Evolutionary conservation across 2,888 invertebrate genomes (phyloP).

Genomic region (Celastrina argiolus): DNA sequence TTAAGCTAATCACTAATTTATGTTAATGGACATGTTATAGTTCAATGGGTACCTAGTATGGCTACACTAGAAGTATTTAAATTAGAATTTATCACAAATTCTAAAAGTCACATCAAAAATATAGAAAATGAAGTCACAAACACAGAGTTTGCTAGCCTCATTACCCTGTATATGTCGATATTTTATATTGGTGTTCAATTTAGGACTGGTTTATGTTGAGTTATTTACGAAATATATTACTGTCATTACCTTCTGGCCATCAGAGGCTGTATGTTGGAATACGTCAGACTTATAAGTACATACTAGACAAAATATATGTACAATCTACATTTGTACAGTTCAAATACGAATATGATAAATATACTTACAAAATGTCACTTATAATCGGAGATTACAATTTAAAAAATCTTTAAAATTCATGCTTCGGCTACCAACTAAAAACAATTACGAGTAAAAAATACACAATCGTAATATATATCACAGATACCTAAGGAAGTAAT

Average conservation of each 20-base stretch:
- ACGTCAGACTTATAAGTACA: not conserved
- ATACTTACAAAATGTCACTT: conserved; percentile 34
- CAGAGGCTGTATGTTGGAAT: not conserved
- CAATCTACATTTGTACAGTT: conserved; percentile 53
- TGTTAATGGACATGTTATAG: conserved; percentile 10
- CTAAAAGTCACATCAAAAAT: conserved; percentile 20
- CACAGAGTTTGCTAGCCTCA: conserved; percentile 4
- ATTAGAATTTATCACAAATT: conserved; percentile 3
- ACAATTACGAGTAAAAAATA: conserved; percentile 47
- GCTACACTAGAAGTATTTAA: not conserved
- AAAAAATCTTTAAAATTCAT: conserved; percentile 29
- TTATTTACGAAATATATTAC: not conserved
- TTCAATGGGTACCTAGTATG: conserved; percentile 9
- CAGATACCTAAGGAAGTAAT: conserved; percentile 73
- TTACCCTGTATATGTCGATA: conserved; percentile 19
- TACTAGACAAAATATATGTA: conserved; percentile 40
- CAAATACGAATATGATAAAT: conserved; percentile 38
- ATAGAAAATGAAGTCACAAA: conserved; percentile 13
- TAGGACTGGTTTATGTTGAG: not conserved
- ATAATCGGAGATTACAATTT: conserved; percentile 39
- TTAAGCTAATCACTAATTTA: not conserved
- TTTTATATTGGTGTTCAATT: conserved; percentile 19
- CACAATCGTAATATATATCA: conserved; percentile 65
- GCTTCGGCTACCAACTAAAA: conserved; percentile 29
- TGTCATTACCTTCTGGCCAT: not conserved